Evolutionary conservation across 1,140 invertebrate genomes (phyloP).

Genomic region (Lucilia cuprina): DNA sequence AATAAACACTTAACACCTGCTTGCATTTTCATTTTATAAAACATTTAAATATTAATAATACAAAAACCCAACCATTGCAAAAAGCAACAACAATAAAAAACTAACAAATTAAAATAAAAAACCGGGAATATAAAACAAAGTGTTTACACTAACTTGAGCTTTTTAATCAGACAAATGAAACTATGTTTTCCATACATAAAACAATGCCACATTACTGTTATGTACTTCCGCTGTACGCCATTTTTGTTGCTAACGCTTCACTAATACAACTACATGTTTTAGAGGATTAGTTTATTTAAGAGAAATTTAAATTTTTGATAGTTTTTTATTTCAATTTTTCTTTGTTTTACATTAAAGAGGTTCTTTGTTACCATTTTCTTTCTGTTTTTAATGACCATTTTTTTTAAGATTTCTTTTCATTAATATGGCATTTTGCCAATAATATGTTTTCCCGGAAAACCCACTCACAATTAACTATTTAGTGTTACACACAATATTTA

Average conservation of each 20-base stretch:
- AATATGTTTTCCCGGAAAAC: not conserved
- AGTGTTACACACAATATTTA: not conserved
- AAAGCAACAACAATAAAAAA: not conserved
- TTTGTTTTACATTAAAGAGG: not conserved
- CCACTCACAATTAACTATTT: not conserved
- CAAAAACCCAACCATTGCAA: not conserved
- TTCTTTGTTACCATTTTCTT: not conserved
- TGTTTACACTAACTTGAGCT: conserved; percentile 1
- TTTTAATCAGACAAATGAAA: conserved; percentile 13
- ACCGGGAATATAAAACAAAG: not conserved
- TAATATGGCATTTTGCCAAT: conserved; percentile 10
- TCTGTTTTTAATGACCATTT: not conserved
- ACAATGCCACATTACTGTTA: not conserved
- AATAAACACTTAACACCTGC: not conserved
- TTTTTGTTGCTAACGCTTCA: not conserved
- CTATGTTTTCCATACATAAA: not conserved
- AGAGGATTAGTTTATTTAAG: not conserved
- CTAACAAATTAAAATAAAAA: conserved; percentile 9
- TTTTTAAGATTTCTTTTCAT: not conserved
- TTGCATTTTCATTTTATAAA: not conserved
- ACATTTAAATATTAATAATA: not conserved
- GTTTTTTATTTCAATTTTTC: not conserved
- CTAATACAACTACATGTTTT: not conserved
- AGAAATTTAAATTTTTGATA: not conserved
- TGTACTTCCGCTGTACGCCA: not conserved